Base-by-base conservation (phyloP, 2,113 vertebrate genomes). In the Sarotherodon lohbergeri region DNA sequence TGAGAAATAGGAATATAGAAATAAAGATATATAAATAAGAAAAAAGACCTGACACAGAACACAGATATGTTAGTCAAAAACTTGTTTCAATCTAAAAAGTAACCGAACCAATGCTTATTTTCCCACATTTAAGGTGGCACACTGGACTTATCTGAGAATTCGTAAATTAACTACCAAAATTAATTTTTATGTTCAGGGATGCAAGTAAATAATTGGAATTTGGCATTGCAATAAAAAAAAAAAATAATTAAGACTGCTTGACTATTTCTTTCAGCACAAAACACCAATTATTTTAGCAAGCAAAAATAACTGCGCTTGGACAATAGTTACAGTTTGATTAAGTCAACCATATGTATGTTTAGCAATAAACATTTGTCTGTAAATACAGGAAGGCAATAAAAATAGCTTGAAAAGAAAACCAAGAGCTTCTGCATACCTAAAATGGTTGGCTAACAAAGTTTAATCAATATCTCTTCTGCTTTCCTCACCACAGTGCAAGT, bases 391-490 rank as follows among this genome's bases (percentile, higher is more conserved):
- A 76, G 34, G 78, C 12, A 46, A 48, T 56, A 54, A 41, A 59
- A 59, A 61, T 16, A 32, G 24, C 82, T 16, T 22, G 80, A 88
- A 88, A 43, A 83, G 81, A 76, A 76, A 76, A 76, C 12, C 29
- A 56, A 27, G 6, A 59, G 73, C 76, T 87, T 79, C 24, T 11
- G 3, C 5, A 82, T 79, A 68, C 68, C 61, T 46, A n/a, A 12
- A 34, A 56, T 89, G 81, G 76, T 76, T 56, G 83, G 83, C 80
- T 90, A 61, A 78, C 24, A 83, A 76, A 57, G 24, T 66, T 71
- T 8, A 86, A 90, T 92, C 91, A 89, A 93, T 92, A 90, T 34
- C 43, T 61, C 73, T 52, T 73, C 81, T 89, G 82, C 57, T 82
- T 83, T 80, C 29, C 57, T 82, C 6, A 13, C 54, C 80, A 79